Base-by-base conservation (phyloP, 2,113 vertebrate genomes). In the Oryzias curvinotus region DNA sequence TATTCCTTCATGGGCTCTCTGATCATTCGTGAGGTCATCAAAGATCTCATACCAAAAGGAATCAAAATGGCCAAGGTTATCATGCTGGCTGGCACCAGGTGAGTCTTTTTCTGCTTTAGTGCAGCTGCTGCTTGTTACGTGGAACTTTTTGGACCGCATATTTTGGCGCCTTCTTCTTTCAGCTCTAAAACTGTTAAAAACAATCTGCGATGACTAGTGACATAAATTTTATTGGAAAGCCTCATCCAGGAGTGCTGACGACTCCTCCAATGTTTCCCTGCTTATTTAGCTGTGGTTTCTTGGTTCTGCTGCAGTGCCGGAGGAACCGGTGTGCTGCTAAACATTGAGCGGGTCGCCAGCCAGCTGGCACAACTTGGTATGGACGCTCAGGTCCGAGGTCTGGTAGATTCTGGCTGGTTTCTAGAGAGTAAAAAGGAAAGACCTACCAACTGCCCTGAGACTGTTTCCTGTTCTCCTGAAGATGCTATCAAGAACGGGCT, bases 401-500 rank as follows among this genome's bases (percentile, higher is more conserved):
- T 94, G 17, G 93, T 94, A 19, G 93, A 94, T 73, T 94, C 93
- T 1, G 93, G 93, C 1, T 94, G 93, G 93, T 94, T 94, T 73
- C 82, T 94, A 43, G 91, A 93, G 49, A 91, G 88, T 57, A 92
- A 93, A 74, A 91, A 89, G 70, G 89, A 85, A 73, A 88, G 88
- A 57, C 78, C 82, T 3, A 85, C 82, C 0, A 91, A 91, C 70
- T 94, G 92, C 42, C 88, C 90, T 0, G 92, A 91, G 72, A 88
- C 83, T 1, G 75, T 90, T 46, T 90, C 91, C 71, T 93, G 91
- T 73, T 91, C 90, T 16, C 90, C 92, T 36, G 90, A 90, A 28
- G 91, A 93, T 55, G 89, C 91, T 19, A 93, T 93, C 44, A 94
- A 92, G 75, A 90, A 91, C 51, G 93, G 93, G 46, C 88, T 94